A percentile compares a stretch with the other conserved stretches of the same genome.
Conservation (phyloP, 2,888 invertebrate species). For the Melinaea marsaeus region DNA sequence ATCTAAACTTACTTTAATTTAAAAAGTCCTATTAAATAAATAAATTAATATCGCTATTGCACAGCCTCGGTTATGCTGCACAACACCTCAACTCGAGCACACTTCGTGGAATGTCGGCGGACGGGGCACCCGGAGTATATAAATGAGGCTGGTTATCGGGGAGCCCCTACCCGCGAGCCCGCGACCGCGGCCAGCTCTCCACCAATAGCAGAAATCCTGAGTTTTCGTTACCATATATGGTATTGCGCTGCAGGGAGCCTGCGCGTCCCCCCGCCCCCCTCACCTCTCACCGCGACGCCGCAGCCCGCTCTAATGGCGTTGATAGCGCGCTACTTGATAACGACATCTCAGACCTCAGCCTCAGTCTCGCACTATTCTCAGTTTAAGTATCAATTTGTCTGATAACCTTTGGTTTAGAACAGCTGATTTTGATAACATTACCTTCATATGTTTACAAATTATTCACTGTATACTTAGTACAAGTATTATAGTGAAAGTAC, state of each 20-base stretch:
- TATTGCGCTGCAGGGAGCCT: conserved; percentile 78
- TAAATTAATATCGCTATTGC: conserved; percentile 73
- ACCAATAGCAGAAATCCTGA: conserved; percentile 67
- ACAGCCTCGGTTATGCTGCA: conserved; percentile 74
- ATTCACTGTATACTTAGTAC: not conserved
- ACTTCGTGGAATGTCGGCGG: conserved; percentile 74
- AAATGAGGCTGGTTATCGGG: conserved; percentile 75
- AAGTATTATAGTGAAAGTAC: not conserved
- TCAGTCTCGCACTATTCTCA: not conserved
- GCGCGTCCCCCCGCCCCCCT: conserved; percentile 57
- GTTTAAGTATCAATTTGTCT: not conserved
- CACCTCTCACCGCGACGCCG: conserved; percentile 35
- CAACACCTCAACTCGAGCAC: conserved; percentile 72
- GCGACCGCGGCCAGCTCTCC: conserved; percentile 73
- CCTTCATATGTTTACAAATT: not conserved
- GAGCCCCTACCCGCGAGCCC: conserved; percentile 75
- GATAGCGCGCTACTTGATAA: conserved; percentile 61
- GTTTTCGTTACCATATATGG: conserved; percentile 83
- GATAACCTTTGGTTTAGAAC: not conserved
- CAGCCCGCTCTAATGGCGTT: conserved; percentile 34
- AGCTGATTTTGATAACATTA: not conserved
- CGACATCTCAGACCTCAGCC: conserved; percentile 41
- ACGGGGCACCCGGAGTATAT: conserved; percentile 74
- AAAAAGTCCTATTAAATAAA: conserved; percentile 76
- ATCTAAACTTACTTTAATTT: conserved; percentile 72